Evolutionary conservation across 2,888 invertebrate species (phyloP).

Genomic region (Cerastis leucographa): DNA sequence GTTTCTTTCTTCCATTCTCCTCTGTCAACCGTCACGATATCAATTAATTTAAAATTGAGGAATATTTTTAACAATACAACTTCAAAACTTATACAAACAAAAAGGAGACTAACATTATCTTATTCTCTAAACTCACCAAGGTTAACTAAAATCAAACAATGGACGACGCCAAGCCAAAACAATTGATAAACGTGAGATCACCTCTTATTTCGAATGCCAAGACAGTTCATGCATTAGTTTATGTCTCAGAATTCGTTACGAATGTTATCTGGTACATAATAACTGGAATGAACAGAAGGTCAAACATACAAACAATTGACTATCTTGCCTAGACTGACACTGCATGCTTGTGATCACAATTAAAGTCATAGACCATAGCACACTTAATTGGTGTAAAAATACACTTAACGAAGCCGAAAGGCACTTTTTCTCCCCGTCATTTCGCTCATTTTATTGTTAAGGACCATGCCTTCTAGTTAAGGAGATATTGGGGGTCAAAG

Average conservation of each 20-base stretch:
- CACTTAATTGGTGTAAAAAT: too few relatives aligned
- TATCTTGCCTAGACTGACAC: neutral
- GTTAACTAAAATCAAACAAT: constrained; percentile 43
- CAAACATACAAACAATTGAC: neutral
- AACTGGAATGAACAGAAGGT: constrained; percentile 8
- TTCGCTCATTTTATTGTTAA: too few relatives aligned
- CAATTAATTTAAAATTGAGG: neutral
- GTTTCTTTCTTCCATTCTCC: neutral
- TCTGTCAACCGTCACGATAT: neutral
- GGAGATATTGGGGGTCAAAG: too few relatives aligned
- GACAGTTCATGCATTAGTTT: constrained; percentile 13
- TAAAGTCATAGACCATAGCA: neutral
- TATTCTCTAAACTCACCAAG: constrained; percentile 36
- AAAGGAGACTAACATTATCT: constrained; percentile 2
- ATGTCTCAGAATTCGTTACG: constrained; percentile 14
- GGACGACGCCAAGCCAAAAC: constrained; percentile 37
- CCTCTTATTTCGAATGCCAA: constrained; percentile 17
- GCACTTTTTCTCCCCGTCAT: too few relatives aligned
- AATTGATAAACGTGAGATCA: constrained; percentile 58
- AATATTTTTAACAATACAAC: neutral
- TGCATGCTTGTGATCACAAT: neutral
- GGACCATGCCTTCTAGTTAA: too few relatives aligned
- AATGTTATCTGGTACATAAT: neutral
- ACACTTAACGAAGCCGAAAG: too few relatives aligned
- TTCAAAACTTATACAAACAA: neutral